Percentiles rank a stretch among this genome's conserved stretches.
These are phyloP conservation scores for Peromyscus melanophrys DNA, from an alignment of 2,797 vertebrate genomes.

Conservation along the genomic window DNA sequence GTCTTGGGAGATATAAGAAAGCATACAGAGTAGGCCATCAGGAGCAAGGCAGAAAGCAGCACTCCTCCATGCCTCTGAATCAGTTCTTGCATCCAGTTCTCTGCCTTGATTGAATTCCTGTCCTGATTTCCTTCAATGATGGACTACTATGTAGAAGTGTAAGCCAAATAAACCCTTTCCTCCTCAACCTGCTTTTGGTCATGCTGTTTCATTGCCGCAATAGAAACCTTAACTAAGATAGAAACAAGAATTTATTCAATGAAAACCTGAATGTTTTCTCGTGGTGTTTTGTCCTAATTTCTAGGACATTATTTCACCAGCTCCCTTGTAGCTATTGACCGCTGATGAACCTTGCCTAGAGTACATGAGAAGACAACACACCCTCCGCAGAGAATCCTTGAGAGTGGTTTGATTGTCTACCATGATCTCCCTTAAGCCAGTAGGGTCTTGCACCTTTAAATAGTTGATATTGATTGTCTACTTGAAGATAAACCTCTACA, in stretches of 20 bases:
- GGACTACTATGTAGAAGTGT: no score
- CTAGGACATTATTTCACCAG: neutral
- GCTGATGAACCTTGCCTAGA: neutral
- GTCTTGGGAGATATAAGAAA: neutral
- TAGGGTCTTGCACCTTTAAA: neutral
- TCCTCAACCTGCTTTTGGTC: neutral
- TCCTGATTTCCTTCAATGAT: neutral
- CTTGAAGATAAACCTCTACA: neutral
- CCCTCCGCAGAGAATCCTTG: neutral
- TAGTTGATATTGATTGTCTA: no score
- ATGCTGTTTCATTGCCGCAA: neutral
- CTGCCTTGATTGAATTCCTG: neutral
- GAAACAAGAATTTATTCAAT: neutral
- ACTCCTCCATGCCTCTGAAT: no score
- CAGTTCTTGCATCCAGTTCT: neutral
- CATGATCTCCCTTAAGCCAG: neutral
- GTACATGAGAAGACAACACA: fast-evolving
- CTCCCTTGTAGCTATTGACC: neutral
- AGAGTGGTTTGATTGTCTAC: neutral
- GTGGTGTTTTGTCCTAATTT: neutral
- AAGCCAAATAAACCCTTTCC: neutral
- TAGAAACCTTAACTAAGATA: neutral
- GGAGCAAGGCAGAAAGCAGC: neutral
- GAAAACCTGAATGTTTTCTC: neutral
- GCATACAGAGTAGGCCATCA: neutral